A percentile compares a stretch with the other conserved stretches of the same genome.
These are phyloP conservation scores for Hydrocynus forskahlii DNA, from an alignment of 2,797 vertebrate species.

Conservation along the genomic window DNA sequence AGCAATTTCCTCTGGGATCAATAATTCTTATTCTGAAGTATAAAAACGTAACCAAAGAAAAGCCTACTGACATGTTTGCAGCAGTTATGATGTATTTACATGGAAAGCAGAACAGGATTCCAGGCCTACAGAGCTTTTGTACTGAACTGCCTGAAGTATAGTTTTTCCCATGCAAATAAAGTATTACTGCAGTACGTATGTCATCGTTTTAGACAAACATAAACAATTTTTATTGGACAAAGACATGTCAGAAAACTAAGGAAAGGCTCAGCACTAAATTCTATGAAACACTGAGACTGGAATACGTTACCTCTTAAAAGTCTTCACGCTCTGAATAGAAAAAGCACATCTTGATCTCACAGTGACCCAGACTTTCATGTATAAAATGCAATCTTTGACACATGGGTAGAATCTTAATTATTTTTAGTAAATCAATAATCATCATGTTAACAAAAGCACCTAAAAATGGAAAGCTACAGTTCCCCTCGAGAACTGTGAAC, in stretches of 20 bases:
- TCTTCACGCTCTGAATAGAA: neutral
- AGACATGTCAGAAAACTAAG: neutral
- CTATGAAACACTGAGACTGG: neutral
- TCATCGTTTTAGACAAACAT: neutral
- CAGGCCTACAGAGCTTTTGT: neutral
- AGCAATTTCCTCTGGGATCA: too few species aligned
- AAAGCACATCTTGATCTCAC: neutral
- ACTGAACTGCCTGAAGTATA: neutral
- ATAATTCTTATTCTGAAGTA: too few species aligned
- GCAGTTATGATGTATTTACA: neutral
- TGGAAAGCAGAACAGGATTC: neutral
- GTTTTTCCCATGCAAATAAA: neutral
- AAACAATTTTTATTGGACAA: neutral
- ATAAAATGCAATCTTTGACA: too few species aligned
- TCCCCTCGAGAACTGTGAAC: too few species aligned
- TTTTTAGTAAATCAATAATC: too few species aligned
- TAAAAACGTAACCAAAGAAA: too few species aligned
- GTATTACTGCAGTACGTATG: neutral
- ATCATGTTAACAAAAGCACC: too few species aligned
- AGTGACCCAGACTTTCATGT: neutral
- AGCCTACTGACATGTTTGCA: neutral
- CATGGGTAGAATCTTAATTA: too few species aligned
- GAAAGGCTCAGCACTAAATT: neutral
- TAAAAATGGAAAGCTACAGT: too few species aligned
- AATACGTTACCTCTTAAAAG: neutral